A percentile compares a stretch with the other conserved stretches of the same genome.
phyloP scores from a whole-genome alignment of 2,888 invertebrate genomes.

The Furcula furcula region DNA sequence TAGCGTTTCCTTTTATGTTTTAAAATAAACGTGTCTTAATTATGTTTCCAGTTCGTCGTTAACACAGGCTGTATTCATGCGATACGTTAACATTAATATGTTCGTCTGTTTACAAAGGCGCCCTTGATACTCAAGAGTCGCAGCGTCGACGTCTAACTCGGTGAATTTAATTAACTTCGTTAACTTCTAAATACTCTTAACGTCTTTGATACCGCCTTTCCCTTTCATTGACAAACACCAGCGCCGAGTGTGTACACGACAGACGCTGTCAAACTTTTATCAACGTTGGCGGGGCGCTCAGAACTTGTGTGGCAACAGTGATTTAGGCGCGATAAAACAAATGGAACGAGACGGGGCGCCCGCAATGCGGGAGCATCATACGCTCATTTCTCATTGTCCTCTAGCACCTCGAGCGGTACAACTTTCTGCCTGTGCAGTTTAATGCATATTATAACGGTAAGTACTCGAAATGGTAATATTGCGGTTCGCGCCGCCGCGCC shows the following conservation, averaged over 20 bases:
- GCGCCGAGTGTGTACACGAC: constrained; percentile 62
- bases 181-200: constrained; percentile 81
- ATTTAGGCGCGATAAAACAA: constrained; percentile 77
- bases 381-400: constrained; percentile 78
- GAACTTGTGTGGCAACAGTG: constrained; percentile 72
- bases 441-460: constrained; percentile 80
- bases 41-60: constrained; percentile 62
- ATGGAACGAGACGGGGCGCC: constrained; percentile 62
- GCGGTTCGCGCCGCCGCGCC: constrained; percentile 53
- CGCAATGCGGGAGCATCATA: constrained; percentile 76
- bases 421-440: constrained; percentile 72
- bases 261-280: constrained; percentile 75
- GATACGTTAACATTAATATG: constrained; percentile 76
- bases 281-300: constrained; percentile 50
- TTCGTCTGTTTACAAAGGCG: constrained; percentile 72
- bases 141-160: constrained; percentile 70
- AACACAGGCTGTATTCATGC: constrained; percentile 59
- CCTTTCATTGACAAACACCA: constrained; percentile 71
- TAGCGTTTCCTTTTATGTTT: constrained; percentile 41
- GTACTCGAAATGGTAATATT: constrained; percentile 73
- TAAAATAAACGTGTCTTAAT: constrained; percentile 57
- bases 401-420: constrained; percentile 57
- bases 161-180: constrained; percentile 80
- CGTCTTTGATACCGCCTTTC: constrained; percentile 76
- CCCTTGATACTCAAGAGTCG: constrained; percentile 73